Evolutionary conservation across 1,140 invertebrate genomes (phyloP).

Genomic region (Phthorimaea operculella): DNA sequence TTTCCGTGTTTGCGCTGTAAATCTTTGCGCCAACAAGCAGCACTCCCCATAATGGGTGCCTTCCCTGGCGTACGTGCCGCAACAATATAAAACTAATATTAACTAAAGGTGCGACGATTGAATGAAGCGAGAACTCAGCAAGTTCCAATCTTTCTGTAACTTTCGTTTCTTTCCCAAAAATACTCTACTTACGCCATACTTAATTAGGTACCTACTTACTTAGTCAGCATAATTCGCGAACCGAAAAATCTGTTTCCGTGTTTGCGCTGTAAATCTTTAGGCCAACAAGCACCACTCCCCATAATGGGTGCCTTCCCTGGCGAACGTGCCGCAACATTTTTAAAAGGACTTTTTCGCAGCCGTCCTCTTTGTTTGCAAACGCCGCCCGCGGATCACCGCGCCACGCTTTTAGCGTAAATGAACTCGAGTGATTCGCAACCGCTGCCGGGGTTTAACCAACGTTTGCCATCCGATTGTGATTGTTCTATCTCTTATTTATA

Average conservation of each 20-base stretch:
- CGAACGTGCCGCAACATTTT: conserved; percentile 66
- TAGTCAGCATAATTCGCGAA: neutral
- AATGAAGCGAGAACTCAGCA: too few relatives aligned
- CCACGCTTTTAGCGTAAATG: neutral
- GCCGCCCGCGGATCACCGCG: neutral
- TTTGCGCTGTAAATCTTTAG: conserved; percentile 47
- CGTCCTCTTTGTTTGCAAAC: conserved; percentile 51
- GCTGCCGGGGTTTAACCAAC: conserved; percentile 37
- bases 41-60: conserved; percentile 56
- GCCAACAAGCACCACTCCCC: conserved; percentile 54
- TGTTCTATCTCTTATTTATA: neutral
- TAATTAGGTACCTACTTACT: neutral
- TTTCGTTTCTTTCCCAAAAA: too few relatives aligned
- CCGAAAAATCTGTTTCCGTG: conserved; percentile 13
- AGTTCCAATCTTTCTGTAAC: too few relatives aligned
- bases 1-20: conserved; percentile 31
- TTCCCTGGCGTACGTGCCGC: conserved; percentile 59
- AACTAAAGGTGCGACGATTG: too few relatives aligned
- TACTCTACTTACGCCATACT: neutral
- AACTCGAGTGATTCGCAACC: neutral
- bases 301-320: conserved; percentile 53
- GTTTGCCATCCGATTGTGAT: conserved; percentile 14
- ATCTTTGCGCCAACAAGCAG: conserved; percentile 56
- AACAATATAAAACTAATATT: conserved; percentile 67
- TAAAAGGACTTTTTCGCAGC: conserved; percentile 67